phyloP scores from a whole-genome alignment of 2,113 vertebrate genomes.

The Pterocles gutturalis region DNA sequence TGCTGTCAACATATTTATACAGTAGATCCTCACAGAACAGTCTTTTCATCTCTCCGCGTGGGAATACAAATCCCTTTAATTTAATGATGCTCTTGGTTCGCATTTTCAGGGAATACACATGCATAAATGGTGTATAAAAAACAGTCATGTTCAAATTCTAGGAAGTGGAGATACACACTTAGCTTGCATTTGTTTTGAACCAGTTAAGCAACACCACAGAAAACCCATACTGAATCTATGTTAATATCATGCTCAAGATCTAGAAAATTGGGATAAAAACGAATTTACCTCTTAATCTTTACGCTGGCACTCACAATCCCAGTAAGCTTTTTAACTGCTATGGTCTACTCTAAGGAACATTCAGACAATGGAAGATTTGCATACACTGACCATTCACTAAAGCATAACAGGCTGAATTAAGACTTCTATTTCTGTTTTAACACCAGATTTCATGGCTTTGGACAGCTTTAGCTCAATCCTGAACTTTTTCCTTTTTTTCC shows the following conservation, averaged over 20 bases:
- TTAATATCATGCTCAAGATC: neutral
- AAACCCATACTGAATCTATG: neutral
- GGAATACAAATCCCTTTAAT: conserved; percentile 26
- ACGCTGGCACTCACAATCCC: neutral
- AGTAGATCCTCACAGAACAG: conserved; percentile 4
- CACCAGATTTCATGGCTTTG: neutral
- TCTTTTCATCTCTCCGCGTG: neutral
- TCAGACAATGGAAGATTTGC: neutral
- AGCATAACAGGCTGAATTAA: neutral
- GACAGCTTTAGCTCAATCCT: neutral
- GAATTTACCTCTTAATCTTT: neutral
- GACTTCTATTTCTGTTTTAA: neutral
- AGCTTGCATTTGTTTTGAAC: neutral
- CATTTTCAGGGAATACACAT: neutral
- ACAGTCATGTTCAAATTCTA: neutral
- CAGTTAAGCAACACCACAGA: neutral
- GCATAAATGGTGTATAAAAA: conserved; percentile 4
- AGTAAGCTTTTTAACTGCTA: neutral
- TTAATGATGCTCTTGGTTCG: conserved; percentile 23
- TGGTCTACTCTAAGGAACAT: neutral
- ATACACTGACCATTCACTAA: neutral
- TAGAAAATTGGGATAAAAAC: neutral
- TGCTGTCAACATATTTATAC: conserved; percentile 18
- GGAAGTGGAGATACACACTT: neutral
- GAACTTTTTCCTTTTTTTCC: neutral